Percentiles rank a stretch among this genome's conserved stretches.
These are phyloP conservation scores for Leptopilina syphax DNA, from an alignment of 2,888 invertebrate species.

Conservation along the genomic window DNA sequence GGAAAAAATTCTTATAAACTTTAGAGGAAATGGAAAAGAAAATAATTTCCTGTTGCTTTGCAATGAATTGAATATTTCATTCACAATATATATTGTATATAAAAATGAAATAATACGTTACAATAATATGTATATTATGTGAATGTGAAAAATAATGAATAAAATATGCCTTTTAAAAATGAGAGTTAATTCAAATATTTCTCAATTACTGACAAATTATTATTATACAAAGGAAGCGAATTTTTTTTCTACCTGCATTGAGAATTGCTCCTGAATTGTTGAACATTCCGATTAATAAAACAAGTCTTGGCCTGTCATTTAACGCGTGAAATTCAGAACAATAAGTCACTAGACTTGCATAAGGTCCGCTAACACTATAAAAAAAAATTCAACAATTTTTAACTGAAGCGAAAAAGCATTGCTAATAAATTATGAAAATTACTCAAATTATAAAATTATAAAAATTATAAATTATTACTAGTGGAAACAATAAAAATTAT, in stretches of 20 bases:
- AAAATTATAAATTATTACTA: too few species aligned
- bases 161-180: not conserved
- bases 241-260: constrained; percentile 66
- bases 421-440: too few species aligned
- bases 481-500: too few species aligned
- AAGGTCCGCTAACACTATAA: constrained; percentile 84
- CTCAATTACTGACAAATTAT: not conserved
- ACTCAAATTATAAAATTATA: too few species aligned
- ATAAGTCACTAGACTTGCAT: constrained; percentile 85
- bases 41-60: constrained; percentile 9
- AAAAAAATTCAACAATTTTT: constrained; percentile 60
- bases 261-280: constrained; percentile 81
- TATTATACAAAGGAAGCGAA: not conserved
- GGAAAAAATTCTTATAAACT: not conserved
- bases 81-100: not conserved
- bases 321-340: constrained; percentile 84
- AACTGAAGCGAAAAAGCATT: not conserved
- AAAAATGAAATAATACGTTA: not conserved
- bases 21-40: constrained; percentile 2
- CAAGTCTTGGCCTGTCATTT: constrained; percentile 81
- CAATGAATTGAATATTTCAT: not conserved
- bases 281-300: constrained; percentile 83
- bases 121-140: too few species aligned
- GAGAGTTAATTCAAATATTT: not conserved
- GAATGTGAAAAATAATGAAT: too few species aligned